Base-by-base conservation (phyloP, 2,888 invertebrate genomes). In the Agapostemon virescens region DNA sequence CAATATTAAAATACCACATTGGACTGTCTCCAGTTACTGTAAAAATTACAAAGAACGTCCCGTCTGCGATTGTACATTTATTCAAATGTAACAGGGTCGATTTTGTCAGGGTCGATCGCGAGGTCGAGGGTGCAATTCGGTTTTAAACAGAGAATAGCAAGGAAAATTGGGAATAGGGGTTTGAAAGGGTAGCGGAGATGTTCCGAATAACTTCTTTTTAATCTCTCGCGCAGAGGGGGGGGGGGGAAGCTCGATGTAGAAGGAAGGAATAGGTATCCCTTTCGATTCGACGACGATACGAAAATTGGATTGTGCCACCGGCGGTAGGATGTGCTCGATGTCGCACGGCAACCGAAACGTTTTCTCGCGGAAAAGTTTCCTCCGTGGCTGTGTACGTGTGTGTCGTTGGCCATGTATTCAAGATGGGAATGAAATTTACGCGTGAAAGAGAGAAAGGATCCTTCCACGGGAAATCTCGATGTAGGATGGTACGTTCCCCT, bases 251-350 rank as follows among this genome's bases (percentile, higher is more conserved):
- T 63, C 23, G 74, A 77, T 77, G 79, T 69, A 74, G 40, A 69
- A 38, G 66, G n/a, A 52, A 15, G 55, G 64, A 55, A 55, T 9
- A 63, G 58, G 72, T 69, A 67, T 85, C 73, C 74, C 64, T 84
- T 84, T 79, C 72, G 74, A 77, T 69, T 72, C 77, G 81, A 76
- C 67, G 74, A 52, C 78, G 78, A 84, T 80, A 77, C 77, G 79
- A 79, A 84, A 85, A 85, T 75, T 73, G 74, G 66, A 85, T 85
- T 74, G 82, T 66, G 71, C 75, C 74, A 66, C 40, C 33, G 70
- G 55, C 69, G 13, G 55, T 55, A 17, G 26, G 55, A 26, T 55
- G 55, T 17, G 23, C 61, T 78, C 71, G 71, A 66, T 64, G 69
- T 58, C 67, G 38, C 49, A 49, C 23, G 45, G 74, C 63, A 36